Evolutionary conservation across 2,888 invertebrate genomes (phyloP), one percentile per base, ranked within the genome.

Genomic region (Xestia xanthographa): DNA sequence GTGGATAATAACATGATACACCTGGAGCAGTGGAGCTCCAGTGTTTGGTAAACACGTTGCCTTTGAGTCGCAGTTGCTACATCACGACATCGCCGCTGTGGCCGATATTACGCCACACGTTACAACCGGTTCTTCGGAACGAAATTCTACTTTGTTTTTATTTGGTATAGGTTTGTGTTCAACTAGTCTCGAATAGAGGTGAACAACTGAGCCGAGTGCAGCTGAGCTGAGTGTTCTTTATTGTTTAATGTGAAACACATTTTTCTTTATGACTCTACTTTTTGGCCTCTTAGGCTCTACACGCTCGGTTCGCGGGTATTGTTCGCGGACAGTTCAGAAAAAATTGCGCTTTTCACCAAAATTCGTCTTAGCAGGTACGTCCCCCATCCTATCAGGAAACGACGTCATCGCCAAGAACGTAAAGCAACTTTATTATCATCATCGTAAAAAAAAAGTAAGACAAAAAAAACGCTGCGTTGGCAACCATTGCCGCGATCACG

Each of bases 111-210:
- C 83, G 75, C 83, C 86, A 87, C 72, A 66, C 48, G 56, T 66
- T 63, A 84, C 65, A 78, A 85, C 85, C 86, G 85, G 85, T 84
- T 85, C 48, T 66, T 77, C 56, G 65, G 58, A 77, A 72, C 38
- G 63, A 85, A 65, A 73, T 71, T 85, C 38, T 80, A 72, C 79
- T 74, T 72, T 45, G 77, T 70, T 85, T 85, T 83, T 85, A 77
- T 82, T 85, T 50, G 70, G n/a, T n/a, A n/a, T n/a, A n/a, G n/a
- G 60, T 67, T 83, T 70, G 69, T 50, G 60, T 77, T 70, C 38
- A 77, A 84, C 56, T 75, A 60, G 70, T 50, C 63, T 69, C 50
- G 45, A 72, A 66, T 62, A 56, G 29, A 29, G 9, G 53, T 62
- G 63, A 41, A 8, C 41, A 41, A 41, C 11, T 41, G 41, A 65